Evolutionary conservation across 2,113 vertebrate genomes (phyloP).

Genomic region (Sinocyclocheilus maitianheensis): DNA sequence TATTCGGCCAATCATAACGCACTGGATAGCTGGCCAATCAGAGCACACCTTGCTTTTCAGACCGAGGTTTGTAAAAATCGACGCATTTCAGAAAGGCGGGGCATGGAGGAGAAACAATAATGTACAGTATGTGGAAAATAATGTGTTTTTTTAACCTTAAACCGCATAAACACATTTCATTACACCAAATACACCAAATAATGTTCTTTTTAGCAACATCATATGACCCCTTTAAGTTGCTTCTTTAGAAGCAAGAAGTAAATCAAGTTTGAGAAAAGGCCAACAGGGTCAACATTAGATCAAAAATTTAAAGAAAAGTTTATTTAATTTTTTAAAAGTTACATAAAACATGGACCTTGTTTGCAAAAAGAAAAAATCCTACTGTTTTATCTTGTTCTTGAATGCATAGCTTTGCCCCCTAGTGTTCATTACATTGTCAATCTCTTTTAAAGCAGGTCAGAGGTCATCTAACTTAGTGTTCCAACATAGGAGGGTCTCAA

Average conservation of each 20-base stretch:
- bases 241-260: background rate
- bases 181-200: too few relatives aligned
- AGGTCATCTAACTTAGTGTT: constrained; percentile 53
- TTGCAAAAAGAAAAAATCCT: background rate
- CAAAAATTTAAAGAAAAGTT: background rate
- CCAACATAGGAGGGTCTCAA: constrained; percentile 41
- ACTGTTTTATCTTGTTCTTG: background rate
- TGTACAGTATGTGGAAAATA: too few relatives aligned
- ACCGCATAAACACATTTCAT: too few relatives aligned
- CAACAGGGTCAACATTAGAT: background rate
- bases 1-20: too few relatives aligned
- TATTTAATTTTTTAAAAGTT: background rate
- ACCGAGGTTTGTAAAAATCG: too few relatives aligned
- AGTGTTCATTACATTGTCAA: constrained; percentile 8
- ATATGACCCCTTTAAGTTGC: background rate
- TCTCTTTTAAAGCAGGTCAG: constrained; percentile 52
- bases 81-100: too few relatives aligned
- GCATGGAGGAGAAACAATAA: too few relatives aligned
- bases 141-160: too few relatives aligned
- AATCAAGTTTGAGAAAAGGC: background rate
- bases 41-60: too few relatives aligned
- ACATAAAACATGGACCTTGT: background rate
- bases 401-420: background rate
- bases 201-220: too few relatives aligned
- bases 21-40: too few relatives aligned